A percentile compares a stretch with the other conserved stretches of the same genome.
Conservation (phyloP, 1,140 invertebrate genomes). For the Drosophila nikananu region DNA sequence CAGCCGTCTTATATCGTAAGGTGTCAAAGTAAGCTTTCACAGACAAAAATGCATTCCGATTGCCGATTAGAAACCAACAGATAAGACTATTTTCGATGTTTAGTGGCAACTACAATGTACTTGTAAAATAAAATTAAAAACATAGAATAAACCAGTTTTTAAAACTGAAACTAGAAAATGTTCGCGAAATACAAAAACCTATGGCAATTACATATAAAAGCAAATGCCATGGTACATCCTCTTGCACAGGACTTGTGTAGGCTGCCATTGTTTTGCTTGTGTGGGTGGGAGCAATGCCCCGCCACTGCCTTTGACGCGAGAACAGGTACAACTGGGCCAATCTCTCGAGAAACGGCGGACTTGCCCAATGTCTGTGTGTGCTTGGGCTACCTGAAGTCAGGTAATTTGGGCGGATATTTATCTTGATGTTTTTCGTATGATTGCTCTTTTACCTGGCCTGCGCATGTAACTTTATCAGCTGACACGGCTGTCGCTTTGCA, state of each 20-base stretch:
- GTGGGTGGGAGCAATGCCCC: not conserved
- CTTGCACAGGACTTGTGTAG: not conserved
- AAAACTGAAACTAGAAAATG: not conserved
- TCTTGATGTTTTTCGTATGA: not conserved
- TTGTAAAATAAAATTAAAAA: not conserved
- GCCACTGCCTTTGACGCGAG: no score
- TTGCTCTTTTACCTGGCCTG: slow-evolving; percentile 23
- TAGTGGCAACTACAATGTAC: not conserved
- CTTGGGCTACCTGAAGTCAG: not conserved
- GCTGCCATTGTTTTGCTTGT: slow-evolving; percentile 3
- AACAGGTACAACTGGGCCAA: not conserved
- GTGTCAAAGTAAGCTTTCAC: not conserved
- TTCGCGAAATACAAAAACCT: not conserved
- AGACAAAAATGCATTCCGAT: slow-evolving; percentile 1
- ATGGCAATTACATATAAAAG: not conserved
- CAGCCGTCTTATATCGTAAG: no score
- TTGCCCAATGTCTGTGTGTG: not conserved
- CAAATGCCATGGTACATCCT: not conserved
- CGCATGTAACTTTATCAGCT: slow-evolving; percentile 72
- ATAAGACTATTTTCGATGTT: not conserved
- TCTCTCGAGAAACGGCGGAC: not conserved
- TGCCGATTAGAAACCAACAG: not conserved
- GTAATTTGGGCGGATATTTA: slow-evolving; percentile 5
- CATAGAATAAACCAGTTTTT: not conserved
- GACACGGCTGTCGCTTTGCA: slow-evolving; percentile 46